phyloP scores from a whole-genome alignment of 2,113 vertebrate species.

The Todiramphus chloris region DNA sequence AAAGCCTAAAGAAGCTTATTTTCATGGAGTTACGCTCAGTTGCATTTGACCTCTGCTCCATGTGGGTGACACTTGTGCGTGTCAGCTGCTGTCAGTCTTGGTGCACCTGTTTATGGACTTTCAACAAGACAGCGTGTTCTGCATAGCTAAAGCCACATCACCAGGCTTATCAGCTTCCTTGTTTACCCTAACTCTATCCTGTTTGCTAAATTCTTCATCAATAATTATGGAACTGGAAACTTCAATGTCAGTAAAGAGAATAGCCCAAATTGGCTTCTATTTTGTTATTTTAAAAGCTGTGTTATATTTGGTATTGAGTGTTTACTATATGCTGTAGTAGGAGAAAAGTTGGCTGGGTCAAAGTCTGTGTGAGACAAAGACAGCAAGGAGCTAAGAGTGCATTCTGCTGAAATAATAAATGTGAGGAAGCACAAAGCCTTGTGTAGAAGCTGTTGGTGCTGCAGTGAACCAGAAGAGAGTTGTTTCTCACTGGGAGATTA shows the following conservation, averaged over 20 bases:
- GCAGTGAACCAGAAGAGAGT: not conserved
- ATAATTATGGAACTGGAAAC: not conserved
- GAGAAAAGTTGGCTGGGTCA: not conserved
- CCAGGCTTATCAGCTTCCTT: not conserved
- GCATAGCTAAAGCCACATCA: accelerated
- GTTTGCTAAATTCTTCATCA: not conserved
- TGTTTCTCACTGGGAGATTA: not conserved
- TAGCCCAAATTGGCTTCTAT: not conserved
- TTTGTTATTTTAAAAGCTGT: not conserved
- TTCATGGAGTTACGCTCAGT: not conserved
- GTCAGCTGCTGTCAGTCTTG: not conserved
- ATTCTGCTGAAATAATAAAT: not conserved
- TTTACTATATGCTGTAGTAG: not conserved
- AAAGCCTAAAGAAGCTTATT: not conserved
- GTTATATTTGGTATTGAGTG: not conserved
- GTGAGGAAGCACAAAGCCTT: not conserved
- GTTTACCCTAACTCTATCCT: not conserved
- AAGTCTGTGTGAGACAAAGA: not conserved
- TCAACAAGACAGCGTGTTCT: not conserved
- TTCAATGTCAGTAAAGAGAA: not conserved
- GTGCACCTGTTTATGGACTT: not conserved
- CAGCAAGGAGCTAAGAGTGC: not conserved
- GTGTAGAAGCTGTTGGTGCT: not conserved
- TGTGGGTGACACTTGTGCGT: not conserved
- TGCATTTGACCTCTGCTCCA: not conserved